Evolutionary conservation across 2,888 invertebrate genomes (phyloP), one percentile per base, ranked within the genome.

Genomic region (Orthosia incerta): DNA sequence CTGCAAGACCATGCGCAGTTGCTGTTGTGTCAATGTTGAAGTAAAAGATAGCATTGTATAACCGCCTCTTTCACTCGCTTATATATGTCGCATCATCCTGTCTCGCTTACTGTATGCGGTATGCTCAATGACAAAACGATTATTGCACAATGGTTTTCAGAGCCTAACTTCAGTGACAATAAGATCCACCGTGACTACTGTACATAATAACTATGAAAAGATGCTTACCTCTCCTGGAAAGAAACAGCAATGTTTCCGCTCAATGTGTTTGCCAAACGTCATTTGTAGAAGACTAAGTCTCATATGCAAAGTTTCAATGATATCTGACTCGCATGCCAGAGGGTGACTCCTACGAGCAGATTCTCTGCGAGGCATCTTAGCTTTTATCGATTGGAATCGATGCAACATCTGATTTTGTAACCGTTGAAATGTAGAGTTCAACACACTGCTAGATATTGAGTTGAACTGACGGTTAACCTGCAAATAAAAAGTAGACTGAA

Each of bases 251-350:
- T 99, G 98, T 91, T 98, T 98, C 88, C 98, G 97, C 93, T 99
- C 99, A 91, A 99, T 99, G 93, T 99, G 99, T 95, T 99, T 99
- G 67, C 98, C 98, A 96, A 99, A 99, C 26, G 99, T 98, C 99
- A 99, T 99, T 94, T 99, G 98, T 79, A 99, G 96, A 73, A 99
- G 95, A 69, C 98, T 98, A 66, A 99, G 97, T 83, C 99, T 97
- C 98, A 99, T 99, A 90, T 99, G 98, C 84, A 99, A 97, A 0
- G 99, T 99, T 94, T 99, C 99, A 90, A 99, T 98, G 62, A 99
- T 99, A 93, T 99, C 99, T 55, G 98, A 98, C 95, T 99, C 99
- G 90, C 98, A 98, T 39, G 99, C 98, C 86, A 99, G 95, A 0
- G 98, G 98, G 93, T 99, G 99, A 92, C 98, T 98, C 50, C 99